These are phyloP conservation scores for Calameuta idolon DNA, from an alignment of 2,888 invertebrate species.

Conservation along the genomic window DNA sequence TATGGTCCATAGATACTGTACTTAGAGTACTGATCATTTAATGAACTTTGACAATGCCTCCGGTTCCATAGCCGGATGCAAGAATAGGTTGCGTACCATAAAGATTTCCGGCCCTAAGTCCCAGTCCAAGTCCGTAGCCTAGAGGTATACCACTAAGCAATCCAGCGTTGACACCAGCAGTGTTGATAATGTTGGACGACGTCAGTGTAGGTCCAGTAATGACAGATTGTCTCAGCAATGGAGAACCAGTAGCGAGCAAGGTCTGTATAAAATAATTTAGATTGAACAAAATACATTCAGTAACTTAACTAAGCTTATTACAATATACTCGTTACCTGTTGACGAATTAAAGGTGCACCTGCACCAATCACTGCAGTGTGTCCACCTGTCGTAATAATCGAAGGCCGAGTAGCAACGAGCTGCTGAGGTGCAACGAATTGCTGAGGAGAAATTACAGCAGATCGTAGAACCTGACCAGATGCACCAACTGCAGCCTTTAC, in stretches of 20 bases:
- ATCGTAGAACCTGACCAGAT: slow-evolving; percentile 28
- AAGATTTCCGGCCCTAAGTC: slow-evolving; percentile 40
- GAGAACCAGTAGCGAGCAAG: slow-evolving; percentile 25
- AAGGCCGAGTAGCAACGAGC: slow-evolving; percentile 34
- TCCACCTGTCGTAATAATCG: slow-evolving; percentile 31
- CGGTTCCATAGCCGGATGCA: slow-evolving; percentile 38
- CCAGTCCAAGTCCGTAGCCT: slow-evolving; percentile 38
- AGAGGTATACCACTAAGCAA: slow-evolving; percentile 31
- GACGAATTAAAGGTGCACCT: slow-evolving; percentile 34
- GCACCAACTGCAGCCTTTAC: slow-evolving; percentile 34
- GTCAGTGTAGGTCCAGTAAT: slow-evolving; percentile 29
- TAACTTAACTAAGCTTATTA: neutral
- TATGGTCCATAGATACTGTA: neutral
- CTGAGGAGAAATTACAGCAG: slow-evolving; percentile 24
- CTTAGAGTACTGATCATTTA: slow-evolving; percentile 18
- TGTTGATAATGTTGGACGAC: slow-evolving; percentile 30
- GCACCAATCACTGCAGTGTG: slow-evolving; percentile 26
- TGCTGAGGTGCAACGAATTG: slow-evolving; percentile 26
- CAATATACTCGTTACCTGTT: slow-evolving; percentile 28
- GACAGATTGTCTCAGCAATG: slow-evolving; percentile 37
- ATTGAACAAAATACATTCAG: neutral
- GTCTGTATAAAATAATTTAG: slow-evolving; percentile 24
- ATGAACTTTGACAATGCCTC: slow-evolving; percentile 39
- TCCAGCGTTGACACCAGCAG: slow-evolving; percentile 24
- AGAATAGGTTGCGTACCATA: slow-evolving; percentile 40